A percentile compares a stretch with the other conserved stretches of the same genome.
phyloP scores from a whole-genome alignment of 2,113 vertebrate genomes.

The Embiotoca jacksoni region DNA sequence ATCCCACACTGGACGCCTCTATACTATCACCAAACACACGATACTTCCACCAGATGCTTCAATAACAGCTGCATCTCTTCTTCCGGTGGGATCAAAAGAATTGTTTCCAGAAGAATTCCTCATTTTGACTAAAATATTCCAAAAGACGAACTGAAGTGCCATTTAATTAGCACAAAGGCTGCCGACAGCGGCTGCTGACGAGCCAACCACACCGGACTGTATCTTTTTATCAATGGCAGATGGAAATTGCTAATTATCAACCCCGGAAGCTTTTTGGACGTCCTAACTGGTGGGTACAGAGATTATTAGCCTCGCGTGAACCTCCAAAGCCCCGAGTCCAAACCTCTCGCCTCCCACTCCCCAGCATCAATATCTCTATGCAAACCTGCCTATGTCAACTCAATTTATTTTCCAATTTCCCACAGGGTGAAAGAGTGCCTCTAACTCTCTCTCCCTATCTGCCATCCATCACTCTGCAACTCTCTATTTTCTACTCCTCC shows the following conservation, averaged over 20 bases:
- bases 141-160: background rate
- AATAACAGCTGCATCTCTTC: background rate
- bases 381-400: slow-evolving; percentile 79
- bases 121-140: background rate
- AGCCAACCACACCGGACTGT: background rate
- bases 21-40: background rate
- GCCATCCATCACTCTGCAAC: slow-evolving; percentile 51
- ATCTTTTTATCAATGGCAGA: slow-evolving; percentile 54
- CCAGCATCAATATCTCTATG: slow-evolving; percentile 64
- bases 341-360: slow-evolving; percentile 35
- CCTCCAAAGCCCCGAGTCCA: slow-evolving; percentile 37
- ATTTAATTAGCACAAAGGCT: slow-evolving; percentile 13
- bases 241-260: slow-evolving; percentile 61
- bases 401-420: slow-evolving; percentile 84
- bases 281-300: slow-evolving; percentile 41
- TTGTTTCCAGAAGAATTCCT: background rate
- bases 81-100: background rate
- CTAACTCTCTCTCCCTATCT: slow-evolving; percentile 29
- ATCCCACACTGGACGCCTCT: slow-evolving; percentile 8
- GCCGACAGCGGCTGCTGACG: background rate
- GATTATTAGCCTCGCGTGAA: slow-evolving; percentile 65
- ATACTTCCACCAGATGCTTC: background rate
- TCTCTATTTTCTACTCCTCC: slow-evolving; percentile 25
- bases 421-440: slow-evolving; percentile 52
- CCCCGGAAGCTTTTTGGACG: slow-evolving; percentile 50